Percentiles rank a stretch among this genome's conserved stretches.
phyloP scores from a whole-genome alignment of 2,888 invertebrate genomes.

The Margaritifera margaritifera region DNA sequence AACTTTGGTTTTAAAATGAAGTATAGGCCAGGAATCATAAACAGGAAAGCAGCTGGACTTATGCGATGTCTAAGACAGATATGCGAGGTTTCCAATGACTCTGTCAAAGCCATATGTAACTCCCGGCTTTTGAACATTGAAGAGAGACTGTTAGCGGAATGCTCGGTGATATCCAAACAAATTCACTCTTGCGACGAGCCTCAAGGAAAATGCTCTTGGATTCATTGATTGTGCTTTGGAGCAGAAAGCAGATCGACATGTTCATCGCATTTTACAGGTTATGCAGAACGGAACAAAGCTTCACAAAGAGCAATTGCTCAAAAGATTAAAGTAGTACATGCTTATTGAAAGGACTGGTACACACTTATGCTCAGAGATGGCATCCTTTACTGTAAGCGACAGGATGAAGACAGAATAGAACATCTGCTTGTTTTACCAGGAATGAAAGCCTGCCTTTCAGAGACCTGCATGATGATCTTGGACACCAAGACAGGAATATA shows the following conservation, averaged over 20 bases:
- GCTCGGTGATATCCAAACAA: no score
- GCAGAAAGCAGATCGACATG: not conserved
- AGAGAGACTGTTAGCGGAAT: no score
- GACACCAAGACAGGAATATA: slow-evolving; percentile 14
- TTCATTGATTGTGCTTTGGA: not conserved
- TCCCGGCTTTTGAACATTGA: no score
- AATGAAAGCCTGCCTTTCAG: slow-evolving; percentile 2
- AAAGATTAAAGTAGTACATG: not conserved
- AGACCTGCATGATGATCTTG: slow-evolving; percentile 13
- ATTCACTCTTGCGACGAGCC: not conserved
- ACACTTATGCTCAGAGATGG: not conserved
- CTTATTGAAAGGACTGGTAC: slow-evolving; percentile 1
- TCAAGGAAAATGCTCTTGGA: not conserved
- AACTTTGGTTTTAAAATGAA: slow-evolving; percentile 16
- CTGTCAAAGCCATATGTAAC: not conserved
- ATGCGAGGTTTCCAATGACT: not conserved
- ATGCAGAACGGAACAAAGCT: not conserved
- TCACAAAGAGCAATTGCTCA: not conserved
- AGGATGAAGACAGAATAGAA: not conserved
- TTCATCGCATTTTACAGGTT: not conserved
- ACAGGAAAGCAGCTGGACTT: slow-evolving; percentile 22
- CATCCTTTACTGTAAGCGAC: not conserved
- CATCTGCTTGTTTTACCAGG: slow-evolving; percentile 1
- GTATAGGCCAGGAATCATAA: slow-evolving; percentile 19
- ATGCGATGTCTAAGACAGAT: slow-evolving; percentile 23